A percentile compares a stretch with the other conserved stretches of the same genome.
Conservation (phyloP, 2,113 vertebrate species). For the Rhinichthys klamathensis region DNA sequence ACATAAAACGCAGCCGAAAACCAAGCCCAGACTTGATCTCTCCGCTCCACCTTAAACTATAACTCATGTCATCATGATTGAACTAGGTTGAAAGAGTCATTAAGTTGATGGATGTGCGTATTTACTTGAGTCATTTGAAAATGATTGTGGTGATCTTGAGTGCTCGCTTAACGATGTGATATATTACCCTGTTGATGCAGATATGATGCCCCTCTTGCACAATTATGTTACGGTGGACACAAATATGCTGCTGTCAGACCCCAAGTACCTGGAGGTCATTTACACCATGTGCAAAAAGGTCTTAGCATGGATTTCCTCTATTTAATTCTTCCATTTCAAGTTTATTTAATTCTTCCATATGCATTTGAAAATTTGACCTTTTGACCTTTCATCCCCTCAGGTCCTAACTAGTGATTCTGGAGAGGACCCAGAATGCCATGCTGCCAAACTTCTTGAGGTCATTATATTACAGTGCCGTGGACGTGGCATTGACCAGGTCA, state of each 20-base stretch:
- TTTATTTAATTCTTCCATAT: background rate
- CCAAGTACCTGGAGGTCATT: conserved; percentile 94
- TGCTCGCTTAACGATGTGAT: background rate
- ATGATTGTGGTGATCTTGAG: background rate
- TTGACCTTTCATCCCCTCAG: conserved; percentile 66
- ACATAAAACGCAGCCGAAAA: background rate
- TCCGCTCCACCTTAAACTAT: conserved; percentile 13
- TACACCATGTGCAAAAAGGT: conserved; percentile 99
- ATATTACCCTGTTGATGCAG: conserved; percentile 71
- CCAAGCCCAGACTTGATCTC: conserved; percentile 19
- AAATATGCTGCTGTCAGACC: conserved; percentile 87
- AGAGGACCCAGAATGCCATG: conserved; percentile 95
- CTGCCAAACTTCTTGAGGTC: conserved; percentile 94
- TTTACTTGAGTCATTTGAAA: background rate
- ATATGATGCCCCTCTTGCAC: conserved; percentile 99
- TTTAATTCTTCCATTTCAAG: background rate
- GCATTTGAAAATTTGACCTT: background rate
- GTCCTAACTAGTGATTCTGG: conserved; percentile 89
- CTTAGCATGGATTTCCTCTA: conserved; percentile 1
- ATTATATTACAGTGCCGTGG: conserved; percentile 95
- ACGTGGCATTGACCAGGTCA: conserved; percentile 94
- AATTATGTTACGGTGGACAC: conserved; percentile 99
- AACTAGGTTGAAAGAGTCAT: conserved; percentile 16
- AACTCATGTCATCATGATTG: background rate
- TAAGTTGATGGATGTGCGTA: background rate